A percentile compares a stretch with the other conserved stretches of the same genome.
Evolutionary conservation across 2,113 vertebrate genomes (phyloP).

Genomic region (Platycercus adscitus): DNA sequence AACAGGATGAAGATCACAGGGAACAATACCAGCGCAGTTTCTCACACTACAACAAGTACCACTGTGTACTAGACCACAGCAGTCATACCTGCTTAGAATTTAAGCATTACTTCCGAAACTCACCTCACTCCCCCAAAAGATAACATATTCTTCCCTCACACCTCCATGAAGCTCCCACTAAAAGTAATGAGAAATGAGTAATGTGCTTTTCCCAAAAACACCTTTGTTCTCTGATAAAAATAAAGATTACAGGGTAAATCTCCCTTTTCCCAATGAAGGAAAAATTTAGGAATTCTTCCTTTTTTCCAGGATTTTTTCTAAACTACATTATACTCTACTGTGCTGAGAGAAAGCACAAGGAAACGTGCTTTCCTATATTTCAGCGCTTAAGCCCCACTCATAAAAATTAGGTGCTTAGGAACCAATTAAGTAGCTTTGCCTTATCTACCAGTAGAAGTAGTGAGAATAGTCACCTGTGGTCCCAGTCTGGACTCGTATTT

Average conservation of each 20-base stretch:
- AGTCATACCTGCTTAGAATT: not conserved
- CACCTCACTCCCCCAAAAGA: rapidly evolving
- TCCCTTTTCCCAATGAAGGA: not conserved
- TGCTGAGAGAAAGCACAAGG: not conserved
- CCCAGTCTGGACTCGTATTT: not conserved
- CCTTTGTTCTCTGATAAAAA: not conserved
- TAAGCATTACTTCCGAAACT: not conserved
- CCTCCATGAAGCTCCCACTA: not conserved
- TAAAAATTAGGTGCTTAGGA: slow-evolving; percentile 63
- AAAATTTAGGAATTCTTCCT: not conserved
- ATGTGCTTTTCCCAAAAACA: not conserved
- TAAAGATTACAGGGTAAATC: not conserved
- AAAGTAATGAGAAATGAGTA: not conserved
- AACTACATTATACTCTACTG: not conserved
- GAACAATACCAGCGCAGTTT: not conserved
- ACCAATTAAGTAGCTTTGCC: slow-evolving; percentile 56
- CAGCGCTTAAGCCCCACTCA: not conserved
- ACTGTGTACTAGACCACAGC: not conserved
- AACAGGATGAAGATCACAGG: not conserved
- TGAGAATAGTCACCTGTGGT: not conserved
- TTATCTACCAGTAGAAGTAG: not conserved
- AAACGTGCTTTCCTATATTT: not conserved
- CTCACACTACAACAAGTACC: not conserved
- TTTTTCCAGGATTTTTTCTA: slow-evolving; percentile 13
- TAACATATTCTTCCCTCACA: not conserved